A percentile compares a stretch with the other conserved stretches of the same genome.
These are phyloP conservation scores for Pseudomyrmex concolor DNA, from an alignment of 1,140 invertebrate species.

Conservation along the genomic window DNA sequence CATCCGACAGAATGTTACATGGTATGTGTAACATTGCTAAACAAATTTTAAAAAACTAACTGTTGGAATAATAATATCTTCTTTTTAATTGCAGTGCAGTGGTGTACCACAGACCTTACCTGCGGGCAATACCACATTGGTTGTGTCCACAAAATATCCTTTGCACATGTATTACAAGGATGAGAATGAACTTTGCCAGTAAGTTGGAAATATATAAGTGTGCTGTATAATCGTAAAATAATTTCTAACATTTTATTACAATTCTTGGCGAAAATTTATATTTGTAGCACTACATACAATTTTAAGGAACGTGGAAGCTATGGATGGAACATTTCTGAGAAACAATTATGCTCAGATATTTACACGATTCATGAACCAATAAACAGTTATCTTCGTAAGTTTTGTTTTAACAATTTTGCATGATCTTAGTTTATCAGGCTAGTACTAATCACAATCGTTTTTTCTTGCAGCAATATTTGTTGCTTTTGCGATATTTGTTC, in stretches of 20 bases:
- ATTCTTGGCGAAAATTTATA: slow-evolving; percentile 9
- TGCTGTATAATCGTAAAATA: neutral
- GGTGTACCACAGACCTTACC: slow-evolving; percentile 77
- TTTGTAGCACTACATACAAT: slow-evolving; percentile 76
- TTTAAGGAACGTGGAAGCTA: slow-evolving; percentile 86
- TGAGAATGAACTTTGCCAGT: slow-evolving; percentile 78
- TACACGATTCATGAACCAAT: slow-evolving; percentile 82
- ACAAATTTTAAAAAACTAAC: neutral
- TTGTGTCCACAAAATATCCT: slow-evolving; percentile 83
- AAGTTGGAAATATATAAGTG: slow-evolving; percentile 64
- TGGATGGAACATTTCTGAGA: slow-evolving; percentile 84
- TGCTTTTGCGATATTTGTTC: slow-evolving; percentile 82
- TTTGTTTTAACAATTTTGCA: neutral
- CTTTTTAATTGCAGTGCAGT: slow-evolving; percentile 79
- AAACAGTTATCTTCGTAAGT: slow-evolving; percentile 85
- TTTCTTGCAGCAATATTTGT: slow-evolving; percentile 84
- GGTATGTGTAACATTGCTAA: slow-evolving; percentile 64
- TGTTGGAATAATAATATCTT: slow-evolving; percentile 8
- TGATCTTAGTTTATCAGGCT: neutral
- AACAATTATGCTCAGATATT: slow-evolving; percentile 78
- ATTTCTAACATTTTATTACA: neutral
- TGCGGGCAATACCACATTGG: slow-evolving; percentile 78
- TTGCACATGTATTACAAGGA: slow-evolving; percentile 79
- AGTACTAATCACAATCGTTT: slow-evolving; percentile 17
- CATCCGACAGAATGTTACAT: slow-evolving; percentile 81